Evolutionary conservation across 2,888 invertebrate genomes (phyloP).

Genomic region (Nebria salina): DNA sequence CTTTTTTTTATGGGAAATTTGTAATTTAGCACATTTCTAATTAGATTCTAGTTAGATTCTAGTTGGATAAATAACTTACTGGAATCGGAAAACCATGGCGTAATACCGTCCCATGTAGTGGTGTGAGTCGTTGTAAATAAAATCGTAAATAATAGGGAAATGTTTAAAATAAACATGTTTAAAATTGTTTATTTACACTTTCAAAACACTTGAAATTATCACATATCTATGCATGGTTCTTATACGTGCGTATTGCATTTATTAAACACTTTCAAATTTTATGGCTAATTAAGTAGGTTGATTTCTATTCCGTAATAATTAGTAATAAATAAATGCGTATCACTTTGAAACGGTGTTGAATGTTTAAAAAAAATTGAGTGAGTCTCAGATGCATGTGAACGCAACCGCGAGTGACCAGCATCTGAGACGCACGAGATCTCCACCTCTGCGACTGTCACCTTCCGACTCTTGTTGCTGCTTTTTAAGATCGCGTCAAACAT

Average conservation of each 20-base stretch:
- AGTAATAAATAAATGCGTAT: too few species aligned
- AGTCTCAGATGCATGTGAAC: neutral
- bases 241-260: too few species aligned
- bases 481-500: neutral
- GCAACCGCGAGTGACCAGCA: neutral
- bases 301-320: too few species aligned
- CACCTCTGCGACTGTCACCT: neutral
- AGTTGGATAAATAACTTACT: slow-evolving; percentile 61
- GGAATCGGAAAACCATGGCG: slow-evolving; percentile 67
- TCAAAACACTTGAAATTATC: neutral
- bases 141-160: slow-evolving; percentile 46
- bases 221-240: neutral
- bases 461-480: neutral
- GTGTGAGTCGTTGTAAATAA: neutral
- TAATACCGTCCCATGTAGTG: slow-evolving; percentile 64
- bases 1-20: too few species aligned
- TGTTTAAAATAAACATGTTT: slow-evolving; percentile 26
- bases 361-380: too few species aligned
- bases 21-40: too few species aligned
- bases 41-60: too few species aligned
- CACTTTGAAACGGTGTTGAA: too few species aligned
- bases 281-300: neutral
- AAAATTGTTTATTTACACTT: neutral
- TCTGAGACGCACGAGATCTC: neutral
- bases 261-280: neutral